Evolutionary conservation across 2,888 invertebrate species (phyloP).

Genomic region (Trichacis sp.): DNA sequence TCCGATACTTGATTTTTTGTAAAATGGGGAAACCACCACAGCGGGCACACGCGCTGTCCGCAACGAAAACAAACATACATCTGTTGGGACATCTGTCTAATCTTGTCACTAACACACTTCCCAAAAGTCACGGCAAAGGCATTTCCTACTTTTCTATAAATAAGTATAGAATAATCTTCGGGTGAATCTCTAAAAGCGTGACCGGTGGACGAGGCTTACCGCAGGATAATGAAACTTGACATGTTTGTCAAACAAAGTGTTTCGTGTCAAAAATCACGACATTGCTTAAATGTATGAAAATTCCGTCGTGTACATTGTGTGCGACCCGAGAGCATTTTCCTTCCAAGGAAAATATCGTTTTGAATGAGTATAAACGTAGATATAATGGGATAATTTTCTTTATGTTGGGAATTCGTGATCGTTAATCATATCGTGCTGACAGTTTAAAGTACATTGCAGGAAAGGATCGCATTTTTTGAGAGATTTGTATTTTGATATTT

Average conservation of each 20-base stretch:
- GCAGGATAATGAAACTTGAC: constrained; percentile 27
- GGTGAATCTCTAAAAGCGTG: constrained; percentile 8
- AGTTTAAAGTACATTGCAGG: too few relatives aligned
- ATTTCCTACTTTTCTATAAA: constrained; percentile 17
- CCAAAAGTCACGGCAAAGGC: constrained; percentile 11
- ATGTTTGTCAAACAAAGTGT: constrained; percentile 40
- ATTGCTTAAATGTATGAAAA: neutral
- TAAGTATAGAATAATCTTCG: constrained; percentile 7
- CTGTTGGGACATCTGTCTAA: constrained; percentile 23
- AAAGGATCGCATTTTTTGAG: too few relatives aligned
- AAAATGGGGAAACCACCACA: neutral
- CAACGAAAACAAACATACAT: neutral
- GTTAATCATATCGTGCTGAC: too few relatives aligned
- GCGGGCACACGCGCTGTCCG: neutral
- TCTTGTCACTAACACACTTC: constrained; percentile 18
- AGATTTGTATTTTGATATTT: too few relatives aligned
- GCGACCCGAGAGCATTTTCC: neutral
- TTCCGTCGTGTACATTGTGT: neutral
- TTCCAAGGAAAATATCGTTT: too few relatives aligned
- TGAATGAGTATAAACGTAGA: too few relatives aligned
- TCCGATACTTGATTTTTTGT: too few relatives aligned
- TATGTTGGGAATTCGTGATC: too few relatives aligned
- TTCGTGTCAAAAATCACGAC: constrained; percentile 16
- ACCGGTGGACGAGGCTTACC: constrained; percentile 6
- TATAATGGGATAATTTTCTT: too few relatives aligned